Base-by-base conservation (phyloP, 2,888 invertebrate genomes). In the Tromatobia lineatoria region DNA sequence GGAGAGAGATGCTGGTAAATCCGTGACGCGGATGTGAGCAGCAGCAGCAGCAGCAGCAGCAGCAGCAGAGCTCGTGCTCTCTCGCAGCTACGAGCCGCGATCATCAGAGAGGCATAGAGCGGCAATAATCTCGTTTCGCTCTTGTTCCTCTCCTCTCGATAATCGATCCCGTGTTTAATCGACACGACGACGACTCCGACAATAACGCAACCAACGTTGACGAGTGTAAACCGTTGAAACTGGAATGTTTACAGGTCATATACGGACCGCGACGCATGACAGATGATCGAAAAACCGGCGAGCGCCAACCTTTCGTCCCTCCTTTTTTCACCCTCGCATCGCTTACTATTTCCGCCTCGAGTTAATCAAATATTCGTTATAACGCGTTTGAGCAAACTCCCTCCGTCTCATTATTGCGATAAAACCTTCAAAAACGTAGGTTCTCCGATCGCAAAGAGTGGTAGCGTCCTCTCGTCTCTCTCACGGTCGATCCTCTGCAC, bases 91-190 rank as follows among this genome's bases (percentile, higher is more conserved):
- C 64, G 64, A 64, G n/a, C 42, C 64, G n/a, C n/a, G 34, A 64
- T 38, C 34, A 38, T 18, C 34, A 42, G 7, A 11, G 11, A 11
- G 11, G n/a, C 64, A 38, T 20, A 8, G 11, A 42, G 34, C 57
- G 18, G 18, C 42, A 42, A 42, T 20, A 61, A 61, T 34, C 20
- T 61, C 45, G 70, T 54, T 23, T 79, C 66, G 47, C 64, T 29
- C 15, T 34, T 54, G 69, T 34, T 34, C 20, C 61, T 57, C 45
- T 54, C 50, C 57, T 66, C 85, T 80, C 82, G 88, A 88, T 90
- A 91, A 91, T 91, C 87, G 91, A 91, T 91, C 88, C 83, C 86
- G 79, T 87, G 64, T 85, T 88, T 87, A 90, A 89, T 90, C 88
- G 87, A 88, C 87, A 86, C 87, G 85, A 77, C 86, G 59, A 67